Percentiles rank a stretch among this genome's conserved stretches.
These are phyloP conservation scores for Patiria pectinifera DNA, from an alignment of 53 echinoderm and acorn worm genomes.

Conservation along the genomic window DNA sequence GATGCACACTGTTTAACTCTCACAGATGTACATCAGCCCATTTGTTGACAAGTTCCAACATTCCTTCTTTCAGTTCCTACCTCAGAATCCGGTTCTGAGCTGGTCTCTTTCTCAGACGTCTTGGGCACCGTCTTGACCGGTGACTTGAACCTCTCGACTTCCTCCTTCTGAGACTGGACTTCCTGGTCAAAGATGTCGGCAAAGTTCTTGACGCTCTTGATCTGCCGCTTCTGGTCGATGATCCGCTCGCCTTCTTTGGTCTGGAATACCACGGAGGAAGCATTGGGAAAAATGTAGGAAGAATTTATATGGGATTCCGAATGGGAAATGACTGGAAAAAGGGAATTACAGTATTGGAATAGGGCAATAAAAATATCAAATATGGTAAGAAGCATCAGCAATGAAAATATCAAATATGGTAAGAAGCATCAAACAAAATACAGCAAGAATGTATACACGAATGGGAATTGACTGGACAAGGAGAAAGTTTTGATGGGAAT, in stretches of 20 bases:
- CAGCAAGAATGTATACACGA: no score
- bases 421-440: no score
- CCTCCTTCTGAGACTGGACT: conserved; percentile 43
- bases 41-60: neutral
- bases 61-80: neutral
- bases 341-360: no score
- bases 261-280: neutral
- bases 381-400: no score
- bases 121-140: conserved; percentile 20
- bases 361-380: no score
- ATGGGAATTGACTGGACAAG: no score
- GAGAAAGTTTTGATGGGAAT: no score
- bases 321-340: no score
- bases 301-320: no score
- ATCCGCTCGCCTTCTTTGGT: conserved; percentile 69
- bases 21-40: neutral
- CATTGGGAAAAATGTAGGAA: no score
- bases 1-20: no score
- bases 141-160: conserved; percentile 32
- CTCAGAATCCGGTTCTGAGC: conserved; percentile 14
- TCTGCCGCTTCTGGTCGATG: conserved; percentile 65
- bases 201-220: conserved; percentile 62
- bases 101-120: neutral
- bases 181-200: conserved; percentile 59
- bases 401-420: no score